Evolutionary conservation across 37 sponge, comb jelly and placozoan genomes (phyloP).

Genomic region (Crambe crambe): DNA sequence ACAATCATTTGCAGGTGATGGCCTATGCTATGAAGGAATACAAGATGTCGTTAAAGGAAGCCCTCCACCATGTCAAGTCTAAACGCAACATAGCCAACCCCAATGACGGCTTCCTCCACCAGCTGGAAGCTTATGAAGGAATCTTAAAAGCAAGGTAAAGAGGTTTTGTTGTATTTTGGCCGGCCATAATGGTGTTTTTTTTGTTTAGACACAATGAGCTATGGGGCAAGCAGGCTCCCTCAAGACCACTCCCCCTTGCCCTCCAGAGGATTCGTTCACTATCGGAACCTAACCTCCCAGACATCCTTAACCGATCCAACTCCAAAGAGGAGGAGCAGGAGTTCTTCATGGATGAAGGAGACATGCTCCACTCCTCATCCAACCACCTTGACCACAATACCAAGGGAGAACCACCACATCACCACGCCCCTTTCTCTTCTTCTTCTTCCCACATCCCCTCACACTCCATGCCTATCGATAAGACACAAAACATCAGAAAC

Average conservation of each 20-base stretch:
- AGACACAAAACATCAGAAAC: constrained; percentile 25
- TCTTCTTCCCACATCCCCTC: constrained; percentile 1
- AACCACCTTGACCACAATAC: neutral
- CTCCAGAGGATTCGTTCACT: constrained; percentile 24
- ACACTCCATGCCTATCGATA: constrained; percentile 30
- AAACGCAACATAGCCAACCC: constrained; percentile 82
- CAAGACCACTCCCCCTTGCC: constrained; percentile 5
- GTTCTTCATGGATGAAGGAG: constrained; percentile 5
- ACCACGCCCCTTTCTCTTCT: neutral
- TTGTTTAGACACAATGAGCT: constrained; percentile 61
- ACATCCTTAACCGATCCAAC: neutral
- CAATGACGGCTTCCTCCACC: constrained; percentile 85
- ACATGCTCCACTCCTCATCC: neutral
- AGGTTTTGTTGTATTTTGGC: neutral
- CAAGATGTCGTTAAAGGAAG: constrained; percentile 69
- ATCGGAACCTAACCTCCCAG: constrained; percentile 66
- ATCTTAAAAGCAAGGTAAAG: constrained; percentile 92
- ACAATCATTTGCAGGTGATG: constrained; percentile 64
- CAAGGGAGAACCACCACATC: neutral
- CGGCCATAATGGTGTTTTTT: too few species aligned
- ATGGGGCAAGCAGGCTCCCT: constrained; percentile 69
- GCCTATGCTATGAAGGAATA: constrained; percentile 99
- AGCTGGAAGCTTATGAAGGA: constrained; percentile 91
- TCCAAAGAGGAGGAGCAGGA: neutral
- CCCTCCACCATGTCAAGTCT: constrained; percentile 72